These are phyloP conservation scores for Hippocampus comes DNA, from an alignment of 2,113 vertebrate species.

Conservation along the genomic window DNA sequence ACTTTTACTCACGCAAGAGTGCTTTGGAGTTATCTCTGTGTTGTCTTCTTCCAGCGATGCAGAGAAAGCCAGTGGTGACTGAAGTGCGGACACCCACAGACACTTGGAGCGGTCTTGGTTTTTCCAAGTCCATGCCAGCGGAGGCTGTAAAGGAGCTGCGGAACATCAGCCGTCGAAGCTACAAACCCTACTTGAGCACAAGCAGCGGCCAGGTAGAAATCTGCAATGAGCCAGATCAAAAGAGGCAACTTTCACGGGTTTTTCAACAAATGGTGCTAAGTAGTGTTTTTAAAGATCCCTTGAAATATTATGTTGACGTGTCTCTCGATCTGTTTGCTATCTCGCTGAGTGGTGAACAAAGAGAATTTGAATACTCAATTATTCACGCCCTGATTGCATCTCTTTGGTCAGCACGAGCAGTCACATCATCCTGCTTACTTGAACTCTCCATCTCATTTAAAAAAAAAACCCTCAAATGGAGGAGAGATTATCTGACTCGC, in stretches of 20 bases:
- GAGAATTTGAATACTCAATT: slow-evolving; percentile 50
- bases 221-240: not conserved
- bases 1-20: no score
- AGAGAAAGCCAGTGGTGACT: slow-evolving; percentile 75
- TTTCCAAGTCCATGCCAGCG: slow-evolving; percentile 80
- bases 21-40: not conserved
- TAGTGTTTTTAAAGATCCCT: not conserved
- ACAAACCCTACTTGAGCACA: slow-evolving; percentile 72
- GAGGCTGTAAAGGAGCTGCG: slow-evolving; percentile 76
- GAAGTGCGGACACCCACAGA: slow-evolving; percentile 78
- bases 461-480: not conserved
- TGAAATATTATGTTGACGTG: slow-evolving; percentile 14
- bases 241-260: not conserved
- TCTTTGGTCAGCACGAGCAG: slow-evolving; percentile 34
- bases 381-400: slow-evolving; percentile 37
- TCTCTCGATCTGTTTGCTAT: slow-evolving; percentile 42
- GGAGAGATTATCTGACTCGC: not conserved
- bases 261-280: not conserved
- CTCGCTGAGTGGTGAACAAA: slow-evolving; percentile 37
- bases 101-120: slow-evolving; percentile 79
- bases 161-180: slow-evolving; percentile 70
- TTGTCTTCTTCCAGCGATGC: slow-evolving; percentile 67
- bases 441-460: slow-evolving; percentile 26
- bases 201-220: slow-evolving; percentile 21
- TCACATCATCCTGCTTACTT: slow-evolving; percentile 43